Evolutionary conservation across 2,113 vertebrate genomes (phyloP), one percentile per base, ranked within the genome.

Genomic region (Euleptes europaea): DNA sequence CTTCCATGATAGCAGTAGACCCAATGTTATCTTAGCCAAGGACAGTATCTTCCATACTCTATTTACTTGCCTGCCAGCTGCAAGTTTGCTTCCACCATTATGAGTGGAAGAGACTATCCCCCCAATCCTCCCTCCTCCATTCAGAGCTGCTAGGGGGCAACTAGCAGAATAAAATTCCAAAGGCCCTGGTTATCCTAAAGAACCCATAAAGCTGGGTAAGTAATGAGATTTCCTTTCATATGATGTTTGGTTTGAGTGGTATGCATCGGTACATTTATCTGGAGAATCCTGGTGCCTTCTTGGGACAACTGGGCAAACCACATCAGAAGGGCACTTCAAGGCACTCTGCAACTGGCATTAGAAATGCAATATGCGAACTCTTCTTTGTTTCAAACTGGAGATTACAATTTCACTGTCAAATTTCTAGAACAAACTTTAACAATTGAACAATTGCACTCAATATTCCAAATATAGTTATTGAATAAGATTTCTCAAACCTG

Each of bases 401-500:
- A 67, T 11, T 3, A 67, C 10, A 80, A 13, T 23, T 7, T 44
- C 4, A 35, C 9, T 6, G 12, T 69, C n/a, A 49, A 49, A 49
- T 33, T 49, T 49, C 8, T 44, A 80, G 35, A 69, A 26, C n/a
- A 8, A 26, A 33, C 31, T 13, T 49, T 17, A 67, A 67, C 57
- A 80, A 47, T 60, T 21, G 19, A 72, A 21, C 31, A 44, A 28
- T 49, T 35, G 35, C 42, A 70, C 15, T 67, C 10, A 76, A n/a
- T 69, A 57, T 54, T 77, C 28, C 26, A 84, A 84, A 77, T 35
- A 38, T 28, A 69, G 72, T 77, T 85, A 9, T 12, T 87, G 21
- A 31, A 70, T 51, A 81, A 3, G 71, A 49, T 84, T 40, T 90
- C 82, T 95, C 92, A 91, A 83, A 99, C 98, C 98, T 96, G 93